Base-by-base conservation (phyloP, 2,113 vertebrate genomes). In the Pitta sordida region DNA sequence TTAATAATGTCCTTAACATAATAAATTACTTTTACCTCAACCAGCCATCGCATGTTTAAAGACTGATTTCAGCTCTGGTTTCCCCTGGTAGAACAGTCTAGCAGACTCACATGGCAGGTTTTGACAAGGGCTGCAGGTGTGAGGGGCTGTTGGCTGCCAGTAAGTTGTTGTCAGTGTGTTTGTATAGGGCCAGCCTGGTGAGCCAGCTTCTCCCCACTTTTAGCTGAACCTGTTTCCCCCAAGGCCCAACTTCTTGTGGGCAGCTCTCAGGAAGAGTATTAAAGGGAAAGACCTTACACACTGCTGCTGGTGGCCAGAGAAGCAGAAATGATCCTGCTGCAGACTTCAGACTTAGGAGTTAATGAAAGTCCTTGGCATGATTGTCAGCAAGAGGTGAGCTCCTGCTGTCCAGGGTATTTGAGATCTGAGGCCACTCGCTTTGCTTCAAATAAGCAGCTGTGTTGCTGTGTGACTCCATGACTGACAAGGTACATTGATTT, bases 1-100 rank as follows among this genome's bases (percentile, higher is more conserved):
- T 93, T 91, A 62, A 86, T 82, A 92, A 87, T 0, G 15, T 94
- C 51, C 52, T 95, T 91, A 97, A 83, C 83, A 92, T 96, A 93
- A 94, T 92, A 77, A 95, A 96, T 92, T 94, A 81, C 46, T 53
- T 55, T 44, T 91, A 67, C 76, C 90, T 41, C 82, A 79, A 52
- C 68, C 37, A 87, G 59, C 55, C 39, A 4, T 15, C 30, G 46
- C 2, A 5, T 53, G 49, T 85, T 86, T 58, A 43, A 90, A 91
- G 60, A 5, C 34, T 20, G 26, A 21, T 83, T 80, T 90, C 58
- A 44, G 81, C 52, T 79, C 65, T 30, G 19, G 20, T 59, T 36
- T 51, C 21, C 10, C 26, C 34, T 80, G 19, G 15, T 34, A 34
- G 51, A 69, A 64, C 16, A 3, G 51, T 51, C 36, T 16, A 3